phyloP scores from a whole-genome alignment of 2,797 vertebrate genomes.

The Ctenosaura bakeri region DNA sequence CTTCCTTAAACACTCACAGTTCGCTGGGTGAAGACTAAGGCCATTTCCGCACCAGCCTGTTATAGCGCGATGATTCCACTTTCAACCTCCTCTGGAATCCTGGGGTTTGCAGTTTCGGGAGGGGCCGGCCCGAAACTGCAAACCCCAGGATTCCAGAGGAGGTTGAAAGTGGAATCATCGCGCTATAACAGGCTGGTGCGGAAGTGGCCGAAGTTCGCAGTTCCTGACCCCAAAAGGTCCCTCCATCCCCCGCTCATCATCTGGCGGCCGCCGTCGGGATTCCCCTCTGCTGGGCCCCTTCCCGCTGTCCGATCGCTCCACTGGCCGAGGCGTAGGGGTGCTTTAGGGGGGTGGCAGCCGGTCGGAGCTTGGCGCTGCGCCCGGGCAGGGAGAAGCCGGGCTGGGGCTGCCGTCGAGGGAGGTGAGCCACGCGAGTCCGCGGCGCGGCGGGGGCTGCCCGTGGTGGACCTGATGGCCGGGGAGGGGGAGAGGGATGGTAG shows the following conservation, averaged over 20 bases:
- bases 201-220: neutral
- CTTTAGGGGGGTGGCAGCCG: constrained; percentile 1
- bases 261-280: neutral
- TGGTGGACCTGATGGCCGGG: neutral
- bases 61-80: no score
- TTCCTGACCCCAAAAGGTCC: neutral
- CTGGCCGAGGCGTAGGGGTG: neutral
- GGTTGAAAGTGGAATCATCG: no score
- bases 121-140: no score
- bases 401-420: neutral
- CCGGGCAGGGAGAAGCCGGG: neutral
- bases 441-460: no score
- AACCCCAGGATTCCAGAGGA: no score
- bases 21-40: no score
- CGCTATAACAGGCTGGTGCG: no score
- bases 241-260: neutral
- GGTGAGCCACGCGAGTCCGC: no score
- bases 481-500: no score
- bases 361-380: constrained; percentile 6
- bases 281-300: constrained; percentile 14
- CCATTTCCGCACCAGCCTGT: no score
- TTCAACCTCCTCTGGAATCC: no score
- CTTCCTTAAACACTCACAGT: neutral
- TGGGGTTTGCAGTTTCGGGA: no score
- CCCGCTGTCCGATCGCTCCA: neutral